phyloP scores from a whole-genome alignment of 1,140 invertebrate genomes.

The Dreissena rostriformis region DNA sequence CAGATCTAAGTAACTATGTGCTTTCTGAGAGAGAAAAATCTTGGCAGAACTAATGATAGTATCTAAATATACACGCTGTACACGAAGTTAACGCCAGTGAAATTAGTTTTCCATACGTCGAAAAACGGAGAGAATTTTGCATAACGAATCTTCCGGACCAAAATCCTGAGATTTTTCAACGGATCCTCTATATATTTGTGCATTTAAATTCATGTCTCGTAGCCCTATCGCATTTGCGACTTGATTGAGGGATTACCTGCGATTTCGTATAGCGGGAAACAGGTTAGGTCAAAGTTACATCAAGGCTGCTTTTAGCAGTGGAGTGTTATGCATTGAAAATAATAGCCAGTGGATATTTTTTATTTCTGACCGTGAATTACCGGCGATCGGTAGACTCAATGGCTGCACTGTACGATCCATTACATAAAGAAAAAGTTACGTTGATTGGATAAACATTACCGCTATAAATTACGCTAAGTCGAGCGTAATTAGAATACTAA shows the following conservation, averaged over 20 bases:
- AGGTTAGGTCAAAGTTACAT: background rate
- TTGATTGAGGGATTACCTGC: background rate
- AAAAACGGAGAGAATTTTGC: background rate
- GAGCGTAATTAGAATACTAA: too few relatives aligned
- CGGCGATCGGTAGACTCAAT: too few relatives aligned
- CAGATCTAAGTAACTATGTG: background rate
- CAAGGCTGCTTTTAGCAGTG: background rate
- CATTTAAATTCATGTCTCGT: background rate
- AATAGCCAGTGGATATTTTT: too few relatives aligned
- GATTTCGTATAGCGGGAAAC: background rate
- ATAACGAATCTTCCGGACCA: background rate
- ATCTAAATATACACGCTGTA: constrained; percentile 33
- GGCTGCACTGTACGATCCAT: too few relatives aligned
- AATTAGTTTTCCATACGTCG: constrained; percentile 16
- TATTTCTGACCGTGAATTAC: too few relatives aligned
- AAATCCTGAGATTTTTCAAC: background rate
- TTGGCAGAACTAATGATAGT: constrained; percentile 46
- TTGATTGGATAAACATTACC: too few relatives aligned
- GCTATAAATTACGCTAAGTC: too few relatives aligned
- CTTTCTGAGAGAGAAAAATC: background rate
- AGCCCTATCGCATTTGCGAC: background rate
- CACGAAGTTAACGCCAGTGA: constrained; percentile 3
- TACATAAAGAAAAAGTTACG: too few relatives aligned
- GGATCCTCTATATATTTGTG: background rate
- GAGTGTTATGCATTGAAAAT: too few relatives aligned